These are phyloP conservation scores for Eidolon dupreanum DNA, from an alignment of 2,797 vertebrate genomes.

Conservation along the genomic window DNA sequence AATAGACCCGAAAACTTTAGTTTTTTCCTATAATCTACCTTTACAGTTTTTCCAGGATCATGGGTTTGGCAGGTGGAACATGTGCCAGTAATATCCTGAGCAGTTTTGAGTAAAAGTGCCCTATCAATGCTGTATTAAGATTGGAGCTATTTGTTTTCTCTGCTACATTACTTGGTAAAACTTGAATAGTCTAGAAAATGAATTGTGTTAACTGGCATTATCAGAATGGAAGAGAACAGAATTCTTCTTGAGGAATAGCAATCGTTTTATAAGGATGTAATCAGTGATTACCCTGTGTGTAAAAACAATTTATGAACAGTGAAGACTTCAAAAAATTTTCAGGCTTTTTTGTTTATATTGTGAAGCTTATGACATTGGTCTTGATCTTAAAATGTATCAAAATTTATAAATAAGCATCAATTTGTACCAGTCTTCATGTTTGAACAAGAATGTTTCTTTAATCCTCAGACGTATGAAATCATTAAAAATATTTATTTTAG, in stretches of 20 bases:
- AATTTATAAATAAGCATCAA: background rate
- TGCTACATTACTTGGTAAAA: background rate
- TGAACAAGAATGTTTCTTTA: background rate
- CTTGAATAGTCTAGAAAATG: background rate
- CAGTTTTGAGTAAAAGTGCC: background rate
- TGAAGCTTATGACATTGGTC: background rate
- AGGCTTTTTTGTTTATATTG: background rate
- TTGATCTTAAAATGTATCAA: background rate
- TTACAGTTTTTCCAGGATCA: background rate
- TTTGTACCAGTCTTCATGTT: background rate
- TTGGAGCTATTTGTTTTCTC: background rate
- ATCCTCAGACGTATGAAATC: background rate
- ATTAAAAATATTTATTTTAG: background rate
- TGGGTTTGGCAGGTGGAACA: background rate
- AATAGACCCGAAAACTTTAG: background rate
- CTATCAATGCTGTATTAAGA: background rate
- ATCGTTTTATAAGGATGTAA: background rate
- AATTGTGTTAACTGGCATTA: background rate
- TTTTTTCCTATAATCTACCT: background rate
- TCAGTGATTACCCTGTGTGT: background rate
- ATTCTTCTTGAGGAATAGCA: background rate
- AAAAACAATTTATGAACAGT: background rate
- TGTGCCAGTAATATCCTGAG: background rate
- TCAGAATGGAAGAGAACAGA: background rate
- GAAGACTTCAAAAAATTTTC: background rate